These are phyloP conservation scores for Ptychobarbus kaznakovi DNA, from an alignment of 2,797 vertebrate species.

Conservation along the genomic window DNA sequence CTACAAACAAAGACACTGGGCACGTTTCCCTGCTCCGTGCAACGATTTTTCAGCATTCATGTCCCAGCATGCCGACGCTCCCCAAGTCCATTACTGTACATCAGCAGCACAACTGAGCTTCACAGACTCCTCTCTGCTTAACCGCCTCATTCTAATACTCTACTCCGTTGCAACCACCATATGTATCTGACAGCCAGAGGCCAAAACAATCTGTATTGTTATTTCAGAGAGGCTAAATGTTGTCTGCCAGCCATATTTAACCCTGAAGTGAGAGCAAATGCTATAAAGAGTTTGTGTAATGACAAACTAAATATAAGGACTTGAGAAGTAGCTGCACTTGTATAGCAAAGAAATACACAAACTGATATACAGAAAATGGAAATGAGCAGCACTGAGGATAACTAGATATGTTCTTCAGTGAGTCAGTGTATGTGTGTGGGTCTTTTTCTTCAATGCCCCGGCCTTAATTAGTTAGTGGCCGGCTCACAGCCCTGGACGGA, in stretches of 20 bases:
- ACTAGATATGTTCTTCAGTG: background rate
- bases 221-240: constrained; percentile 35
- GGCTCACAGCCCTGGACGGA: constrained; percentile 11
- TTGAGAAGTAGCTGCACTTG: background rate
- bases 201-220: constrained; percentile 47
- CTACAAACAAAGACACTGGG: constrained; percentile 24
- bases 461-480: constrained; percentile 47
- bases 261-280: constrained; percentile 5
- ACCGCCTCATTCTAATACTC: constrained; percentile 22
- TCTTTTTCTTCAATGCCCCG: constrained; percentile 20
- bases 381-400: constrained; percentile 3
- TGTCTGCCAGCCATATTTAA: constrained; percentile 38
- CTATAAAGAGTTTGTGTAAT: background rate
- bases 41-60: constrained; percentile 27
- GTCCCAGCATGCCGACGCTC: constrained; percentile 27
- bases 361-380: background rate
- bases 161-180: background rate
- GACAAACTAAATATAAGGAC: background rate
- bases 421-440: constrained; percentile 13
- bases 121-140: constrained; percentile 14
- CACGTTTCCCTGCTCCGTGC: background rate
- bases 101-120: background rate
- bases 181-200: constrained; percentile 34
- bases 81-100: constrained; percentile 21
- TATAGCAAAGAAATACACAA: background rate